These are phyloP conservation scores for Otis tarda DNA, from an alignment of 2,113 vertebrate species.

Conservation along the genomic window DNA sequence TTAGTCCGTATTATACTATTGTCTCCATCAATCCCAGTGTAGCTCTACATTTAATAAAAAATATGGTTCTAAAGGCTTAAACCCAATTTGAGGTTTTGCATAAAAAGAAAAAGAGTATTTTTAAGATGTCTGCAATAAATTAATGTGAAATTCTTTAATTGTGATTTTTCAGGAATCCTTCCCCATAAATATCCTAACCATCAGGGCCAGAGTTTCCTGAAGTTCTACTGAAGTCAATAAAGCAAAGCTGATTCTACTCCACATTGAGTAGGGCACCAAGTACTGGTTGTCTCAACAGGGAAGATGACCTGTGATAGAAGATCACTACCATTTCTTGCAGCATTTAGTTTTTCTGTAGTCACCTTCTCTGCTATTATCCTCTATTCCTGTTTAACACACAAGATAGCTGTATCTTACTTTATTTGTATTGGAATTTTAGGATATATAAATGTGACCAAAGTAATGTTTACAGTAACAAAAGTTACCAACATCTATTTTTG, in stretches of 20 bases:
- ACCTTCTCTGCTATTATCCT: background rate
- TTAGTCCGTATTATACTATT: background rate
- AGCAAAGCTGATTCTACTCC: background rate
- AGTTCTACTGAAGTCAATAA: background rate
- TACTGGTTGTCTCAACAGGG: background rate
- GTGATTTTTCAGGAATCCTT: background rate
- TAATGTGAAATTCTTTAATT: background rate
- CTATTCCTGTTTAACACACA: background rate
- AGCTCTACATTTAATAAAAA: background rate
- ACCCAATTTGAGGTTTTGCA: background rate
- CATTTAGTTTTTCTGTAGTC: background rate
- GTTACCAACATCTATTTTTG: background rate
- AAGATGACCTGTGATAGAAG: background rate
- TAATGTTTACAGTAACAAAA: background rate
- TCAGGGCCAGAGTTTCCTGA: background rate
- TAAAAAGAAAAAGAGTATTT: background rate
- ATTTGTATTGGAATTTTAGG: background rate
- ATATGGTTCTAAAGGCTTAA: background rate
- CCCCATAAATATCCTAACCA: background rate
- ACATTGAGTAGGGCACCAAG: accelerated
- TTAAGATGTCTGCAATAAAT: background rate
- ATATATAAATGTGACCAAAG: background rate
- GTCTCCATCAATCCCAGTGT: background rate
- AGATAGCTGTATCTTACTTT: background rate
- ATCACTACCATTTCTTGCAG: background rate